These are phyloP conservation scores for Cyclopterus lumpus DNA, from an alignment of 2,797 vertebrate species.

Conservation along the genomic window DNA sequence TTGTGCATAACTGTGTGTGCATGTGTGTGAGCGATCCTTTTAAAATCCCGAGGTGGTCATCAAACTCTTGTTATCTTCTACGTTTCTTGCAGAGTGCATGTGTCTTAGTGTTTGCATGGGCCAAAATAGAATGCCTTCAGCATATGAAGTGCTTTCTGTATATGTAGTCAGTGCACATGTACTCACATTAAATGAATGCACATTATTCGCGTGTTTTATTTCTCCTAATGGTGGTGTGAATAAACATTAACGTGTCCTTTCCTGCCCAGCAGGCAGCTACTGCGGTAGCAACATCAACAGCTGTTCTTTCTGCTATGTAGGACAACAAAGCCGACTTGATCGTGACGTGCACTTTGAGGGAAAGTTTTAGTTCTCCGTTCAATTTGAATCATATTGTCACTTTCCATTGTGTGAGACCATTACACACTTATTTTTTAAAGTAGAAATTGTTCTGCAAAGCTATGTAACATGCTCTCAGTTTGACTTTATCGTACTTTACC, in stretches of 20 bases:
- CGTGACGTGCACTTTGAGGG: conserved; percentile 13
- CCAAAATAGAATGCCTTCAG: conserved; percentile 28
- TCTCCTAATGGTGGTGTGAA: conserved; percentile 47
- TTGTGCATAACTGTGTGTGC: conserved; percentile 10
- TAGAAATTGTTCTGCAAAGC: background rate
- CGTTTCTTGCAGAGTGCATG: conserved; percentile 21
- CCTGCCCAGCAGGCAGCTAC: conserved; percentile 52
- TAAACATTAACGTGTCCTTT: conserved; percentile 63
- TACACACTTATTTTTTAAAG: conserved; percentile 12
- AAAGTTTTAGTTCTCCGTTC: conserved; percentile 22
- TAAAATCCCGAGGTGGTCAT: conserved; percentile 47
- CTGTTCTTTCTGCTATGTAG: conserved; percentile 47
- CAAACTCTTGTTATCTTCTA: conserved; percentile 40
- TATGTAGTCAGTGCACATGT: conserved; percentile 11
- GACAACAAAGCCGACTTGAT: conserved; percentile 48
- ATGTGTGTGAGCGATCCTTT: conserved; percentile 6
- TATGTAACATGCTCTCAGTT: background rate
- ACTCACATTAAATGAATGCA: conserved; percentile 19
- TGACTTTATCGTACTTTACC: conserved; percentile 2
- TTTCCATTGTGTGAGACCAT: conserved; percentile 16
- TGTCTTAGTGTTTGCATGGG: conserved; percentile 22
- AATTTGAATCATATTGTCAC: conserved; percentile 2
- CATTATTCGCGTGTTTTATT: conserved; percentile 24
- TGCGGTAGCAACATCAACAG: conserved; percentile 45
- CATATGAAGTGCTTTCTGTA: conserved; percentile 18